These are phyloP conservation scores for Torymus texanus DNA, from an alignment of 2,888 invertebrate species.

Conservation along the genomic window DNA sequence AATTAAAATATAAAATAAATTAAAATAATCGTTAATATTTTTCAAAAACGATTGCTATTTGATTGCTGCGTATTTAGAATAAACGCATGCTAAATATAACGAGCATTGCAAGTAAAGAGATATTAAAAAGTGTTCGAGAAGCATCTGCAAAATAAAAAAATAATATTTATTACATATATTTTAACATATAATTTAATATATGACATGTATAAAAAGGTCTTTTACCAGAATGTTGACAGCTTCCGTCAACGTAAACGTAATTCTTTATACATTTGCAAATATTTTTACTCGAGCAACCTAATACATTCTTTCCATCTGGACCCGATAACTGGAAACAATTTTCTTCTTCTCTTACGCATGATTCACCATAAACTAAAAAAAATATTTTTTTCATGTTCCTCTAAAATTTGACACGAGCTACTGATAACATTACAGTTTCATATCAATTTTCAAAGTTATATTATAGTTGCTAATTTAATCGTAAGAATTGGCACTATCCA, in stretches of 20 bases:
- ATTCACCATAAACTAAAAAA: constrained; percentile 38
- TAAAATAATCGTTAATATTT: constrained; percentile 8
- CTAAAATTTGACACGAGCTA: too few relatives aligned
- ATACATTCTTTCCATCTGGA: constrained; percentile 2
- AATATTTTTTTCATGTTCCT: neutral
- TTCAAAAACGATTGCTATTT: neutral
- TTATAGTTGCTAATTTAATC: too few relatives aligned
- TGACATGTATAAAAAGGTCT: neutral
- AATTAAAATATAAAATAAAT: too few relatives aligned
- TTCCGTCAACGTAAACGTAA: neutral
- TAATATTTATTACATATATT: neutral
- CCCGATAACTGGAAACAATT: constrained; percentile 26
- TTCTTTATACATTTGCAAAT: constrained; percentile 31
- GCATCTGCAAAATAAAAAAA: constrained; percentile 19
- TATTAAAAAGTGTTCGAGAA: neutral
- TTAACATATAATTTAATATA: neutral
- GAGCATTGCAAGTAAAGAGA: neutral
- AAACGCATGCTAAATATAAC: neutral
- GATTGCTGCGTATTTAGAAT: constrained; percentile 5
- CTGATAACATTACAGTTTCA: too few relatives aligned
- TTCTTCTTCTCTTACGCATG: constrained; percentile 34
- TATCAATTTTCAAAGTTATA: too few relatives aligned
- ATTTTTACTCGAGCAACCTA: constrained; percentile 31
- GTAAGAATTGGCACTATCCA: too few relatives aligned
- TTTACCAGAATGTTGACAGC: constrained; percentile 44